Base-by-base conservation (phyloP, 2,888 invertebrate species). In the Athripsodes cinereus region DNA sequence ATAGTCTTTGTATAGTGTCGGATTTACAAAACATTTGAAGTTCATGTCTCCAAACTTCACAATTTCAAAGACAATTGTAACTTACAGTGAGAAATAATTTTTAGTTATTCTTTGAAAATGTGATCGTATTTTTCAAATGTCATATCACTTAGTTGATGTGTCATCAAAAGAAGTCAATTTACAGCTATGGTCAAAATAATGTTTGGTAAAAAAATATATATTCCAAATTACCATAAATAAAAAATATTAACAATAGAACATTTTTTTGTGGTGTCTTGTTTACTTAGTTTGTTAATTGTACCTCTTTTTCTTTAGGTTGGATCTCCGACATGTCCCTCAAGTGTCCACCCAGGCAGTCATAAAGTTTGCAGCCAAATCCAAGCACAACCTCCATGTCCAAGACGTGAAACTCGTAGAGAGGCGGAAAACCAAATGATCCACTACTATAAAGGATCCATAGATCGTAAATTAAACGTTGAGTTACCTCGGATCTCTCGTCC, bases 271-370 rank as follows among this genome's bases (percentile, higher is more conserved):
- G n/a, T n/a, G n/a, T n/a, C n/a, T n/a, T n/a, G n/a, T n/a, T n/a
- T n/a, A n/a, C n/a, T n/a, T n/a, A n/a, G n/a, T 26, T 26, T 26
- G 10, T 26, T 26, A 26, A 26, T 26, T 26, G n/a, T 26, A 26
- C 26, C 3, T 47, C 11, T n/a, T 20, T 20, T 6, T 8, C 22
- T 50, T 5, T 66, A 82, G 87, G 66, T 72, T 92, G 68, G 91
- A 92, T 69, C 80, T 92, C 65, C 82, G 91, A 70, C 90, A 90
- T 68, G 87, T 89, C 35, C 85, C 88, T 5, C 86, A 88, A 67
- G 88, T 92, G 44, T 87, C 89, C 2, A 88, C 88, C 2, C 89
- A 90, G 67, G 88, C 90, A 13, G 84, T 92, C 35, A 90, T 90
- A 68, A 90, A 89, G 68, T 92, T 91, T 69, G 90, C 90, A 1